Base-by-base conservation (phyloP, 2,113 vertebrate genomes). In the Dasypus novemcinctus region DNA sequence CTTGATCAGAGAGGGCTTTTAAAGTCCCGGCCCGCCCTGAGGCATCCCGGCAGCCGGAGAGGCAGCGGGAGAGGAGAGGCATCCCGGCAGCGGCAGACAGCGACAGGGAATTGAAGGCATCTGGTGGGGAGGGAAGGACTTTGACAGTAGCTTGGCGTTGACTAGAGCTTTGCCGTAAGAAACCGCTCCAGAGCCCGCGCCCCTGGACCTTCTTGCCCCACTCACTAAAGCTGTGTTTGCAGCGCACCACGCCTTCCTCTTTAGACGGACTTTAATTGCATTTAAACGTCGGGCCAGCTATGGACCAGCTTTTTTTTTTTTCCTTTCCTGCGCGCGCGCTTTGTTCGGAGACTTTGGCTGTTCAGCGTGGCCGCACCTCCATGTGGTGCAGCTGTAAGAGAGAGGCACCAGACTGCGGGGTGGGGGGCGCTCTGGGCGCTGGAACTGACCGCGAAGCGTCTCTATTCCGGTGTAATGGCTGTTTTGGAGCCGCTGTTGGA, bases 261-360 rank as follows among this genome's bases (percentile, higher is more conserved):
- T 98, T 99, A 99, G 99, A 99, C 98, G 98, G 97, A 97, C 98
- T 98, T 99, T 98, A 99, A 99, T 99, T 98, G 98, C 99, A 98
- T 99, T 99, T 99, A 99, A 99, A 99, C 98, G 98, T 98, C 98
- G 97, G 98, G 99, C 98, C 98, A 99, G 98, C 98, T 97, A 97
- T 98, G 98, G 98, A 82, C 59, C 99, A 99, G 97, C 98, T 98
- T 98, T 98, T 96, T 96, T 96, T 87, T 96, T 49, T 11, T 49
- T 49, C 46, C 11, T 97, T 97, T 94, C 43, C 90, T 95, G 97
- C 92, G 91, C 92, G 91, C 93, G 90, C 61, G 97, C 97, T 98
- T 98, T 98, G 98, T 98, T 98, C 87, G 20, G 64, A 95, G 97
- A 97, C 96, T 97, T 98, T 97, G 94, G 96, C 97, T 97, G 96